These are phyloP conservation scores for Drosophila watanabei DNA, from an alignment of 1,140 invertebrate genomes.

Conservation along the genomic window DNA sequence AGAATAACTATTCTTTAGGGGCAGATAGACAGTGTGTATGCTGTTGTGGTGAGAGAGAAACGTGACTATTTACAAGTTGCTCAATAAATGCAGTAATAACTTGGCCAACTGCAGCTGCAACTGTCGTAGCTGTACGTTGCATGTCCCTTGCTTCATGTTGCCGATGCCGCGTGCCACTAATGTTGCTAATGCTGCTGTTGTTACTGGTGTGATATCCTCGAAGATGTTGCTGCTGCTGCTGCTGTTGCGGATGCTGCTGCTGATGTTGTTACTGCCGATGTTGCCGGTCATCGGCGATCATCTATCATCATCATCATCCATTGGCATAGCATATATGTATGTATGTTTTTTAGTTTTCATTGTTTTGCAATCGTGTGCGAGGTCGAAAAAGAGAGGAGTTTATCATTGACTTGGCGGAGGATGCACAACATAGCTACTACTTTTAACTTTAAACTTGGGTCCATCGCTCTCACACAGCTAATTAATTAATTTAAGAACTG, in stretches of 20 bases:
- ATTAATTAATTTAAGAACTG: conserved; percentile 2
- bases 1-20: neutral
- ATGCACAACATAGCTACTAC: conserved; percentile 14
- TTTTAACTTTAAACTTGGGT: neutral
- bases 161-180: conserved; percentile 1
- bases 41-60: conserved; percentile 8
- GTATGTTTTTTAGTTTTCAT: conserved; percentile 5
- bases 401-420: conserved; percentile 24
- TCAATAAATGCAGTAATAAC: conserved; percentile 11
- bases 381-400: conserved; percentile 32
- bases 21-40: conserved; percentile 4
- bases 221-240: conserved; percentile 22
- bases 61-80: conserved; percentile 35
- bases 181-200: conserved; percentile 17
- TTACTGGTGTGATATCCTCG: conserved; percentile 43
- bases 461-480: conserved; percentile 4
- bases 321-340: conserved; percentile 3
- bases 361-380: conserved; percentile 3
- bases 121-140: conserved; percentile 17
- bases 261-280: conserved; percentile 26
- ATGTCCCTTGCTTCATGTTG: conserved; percentile 6
- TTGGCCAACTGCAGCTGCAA: neutral
- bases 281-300: conserved; percentile 73
- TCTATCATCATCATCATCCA: conserved; percentile 31
- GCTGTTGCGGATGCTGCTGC: conserved; percentile 15